Conservation (phyloP, 2,113 vertebrate species). For the Seriola quinqueradiata region DNA sequence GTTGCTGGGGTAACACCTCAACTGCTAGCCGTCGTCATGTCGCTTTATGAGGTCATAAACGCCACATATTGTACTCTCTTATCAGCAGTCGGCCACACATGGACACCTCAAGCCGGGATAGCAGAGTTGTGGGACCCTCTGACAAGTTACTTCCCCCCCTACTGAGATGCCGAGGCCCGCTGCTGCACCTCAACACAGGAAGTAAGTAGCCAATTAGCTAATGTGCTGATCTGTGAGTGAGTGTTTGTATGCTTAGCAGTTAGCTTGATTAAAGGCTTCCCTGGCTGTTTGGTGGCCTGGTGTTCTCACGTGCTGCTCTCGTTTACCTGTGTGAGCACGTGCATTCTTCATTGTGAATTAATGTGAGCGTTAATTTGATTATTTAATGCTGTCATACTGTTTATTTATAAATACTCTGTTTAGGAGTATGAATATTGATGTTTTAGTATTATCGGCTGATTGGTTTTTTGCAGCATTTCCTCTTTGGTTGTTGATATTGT, state of each 20-base stretch:
- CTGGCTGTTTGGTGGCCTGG: neutral
- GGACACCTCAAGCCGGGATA: too few relatives aligned
- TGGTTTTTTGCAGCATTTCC: neutral
- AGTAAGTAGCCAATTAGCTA: neutral
- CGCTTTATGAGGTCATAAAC: too few relatives aligned
- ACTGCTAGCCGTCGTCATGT: too few relatives aligned
- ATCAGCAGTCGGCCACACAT: too few relatives aligned
- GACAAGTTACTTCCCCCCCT: neutral
- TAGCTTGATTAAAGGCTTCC: neutral
- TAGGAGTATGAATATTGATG: neutral
- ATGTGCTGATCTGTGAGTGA: neutral
- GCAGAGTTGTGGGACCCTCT: neutral
- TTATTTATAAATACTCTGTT: too few relatives aligned
- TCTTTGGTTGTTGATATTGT: neutral
- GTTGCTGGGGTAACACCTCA: too few relatives aligned
- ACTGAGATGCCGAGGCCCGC: neutral
- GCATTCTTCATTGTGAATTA: neutral
- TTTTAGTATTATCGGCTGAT: neutral
- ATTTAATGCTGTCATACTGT: neutral
- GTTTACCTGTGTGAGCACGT: neutral
- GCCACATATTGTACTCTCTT: too few relatives aligned
- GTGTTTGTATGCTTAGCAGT: neutral
- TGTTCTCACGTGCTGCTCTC: neutral
- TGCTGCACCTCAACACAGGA: neutral
- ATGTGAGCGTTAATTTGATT: neutral